These are phyloP conservation scores for Lynx canadensis DNA, from an alignment of 2,113 vertebrate species.

Conservation along the genomic window DNA sequence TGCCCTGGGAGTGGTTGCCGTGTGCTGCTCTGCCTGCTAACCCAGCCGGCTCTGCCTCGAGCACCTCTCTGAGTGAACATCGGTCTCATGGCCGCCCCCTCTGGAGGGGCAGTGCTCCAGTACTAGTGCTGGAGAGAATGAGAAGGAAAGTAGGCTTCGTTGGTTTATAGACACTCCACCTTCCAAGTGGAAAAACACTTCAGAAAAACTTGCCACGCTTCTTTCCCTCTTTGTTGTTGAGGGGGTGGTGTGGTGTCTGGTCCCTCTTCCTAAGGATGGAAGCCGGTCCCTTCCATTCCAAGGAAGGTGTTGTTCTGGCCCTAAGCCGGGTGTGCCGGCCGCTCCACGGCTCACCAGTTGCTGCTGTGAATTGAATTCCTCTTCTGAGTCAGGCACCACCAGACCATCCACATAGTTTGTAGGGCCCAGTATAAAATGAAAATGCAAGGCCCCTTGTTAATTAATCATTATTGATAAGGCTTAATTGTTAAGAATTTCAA, in stretches of 20 bases:
- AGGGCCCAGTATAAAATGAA: neutral
- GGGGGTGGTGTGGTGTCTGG: neutral
- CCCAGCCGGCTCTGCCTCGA: neutral
- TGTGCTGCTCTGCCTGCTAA: neutral
- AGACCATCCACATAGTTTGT: neutral
- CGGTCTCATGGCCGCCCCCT: neutral
- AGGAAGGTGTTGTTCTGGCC: neutral
- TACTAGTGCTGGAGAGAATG: neutral
- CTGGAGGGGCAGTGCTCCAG: too few species aligned
- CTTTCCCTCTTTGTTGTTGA: neutral
- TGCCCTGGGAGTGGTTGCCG: neutral
- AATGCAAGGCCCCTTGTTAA: neutral
- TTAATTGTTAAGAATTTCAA: neutral
- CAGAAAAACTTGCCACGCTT: neutral
- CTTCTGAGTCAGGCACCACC: neutral
- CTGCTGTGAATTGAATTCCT: neutral
- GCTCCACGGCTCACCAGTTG: neutral
- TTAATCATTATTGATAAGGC: neutral
- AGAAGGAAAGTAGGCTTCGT: slow-evolving; percentile 5
- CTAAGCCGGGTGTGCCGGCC: neutral
- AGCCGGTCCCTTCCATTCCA: neutral
- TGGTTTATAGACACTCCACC: neutral
- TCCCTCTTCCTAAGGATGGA: neutral
- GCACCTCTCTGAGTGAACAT: neutral
- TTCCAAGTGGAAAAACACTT: neutral